Conservation (phyloP, 2,113 vertebrate species). For the Coryphaenoides rupestris region DNA sequence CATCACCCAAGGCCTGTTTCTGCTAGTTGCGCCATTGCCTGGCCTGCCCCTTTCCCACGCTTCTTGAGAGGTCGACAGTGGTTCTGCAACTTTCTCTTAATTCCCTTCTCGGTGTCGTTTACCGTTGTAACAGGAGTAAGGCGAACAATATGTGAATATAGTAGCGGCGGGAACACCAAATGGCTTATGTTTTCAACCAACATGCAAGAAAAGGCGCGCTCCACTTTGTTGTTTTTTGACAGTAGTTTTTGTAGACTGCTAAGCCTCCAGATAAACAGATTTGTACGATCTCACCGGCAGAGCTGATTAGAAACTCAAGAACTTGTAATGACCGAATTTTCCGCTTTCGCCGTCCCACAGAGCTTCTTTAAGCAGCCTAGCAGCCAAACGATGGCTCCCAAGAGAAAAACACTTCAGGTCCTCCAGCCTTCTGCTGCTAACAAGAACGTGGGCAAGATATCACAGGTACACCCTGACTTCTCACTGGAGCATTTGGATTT, state of each 20-base stretch:
- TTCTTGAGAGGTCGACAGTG: conserved; percentile 55
- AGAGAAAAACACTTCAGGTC: conserved; percentile 81
- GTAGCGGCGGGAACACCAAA: conserved; percentile 19
- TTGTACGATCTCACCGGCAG: no score
- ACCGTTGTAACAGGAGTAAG: conserved; percentile 66
- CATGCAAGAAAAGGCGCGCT: no score
- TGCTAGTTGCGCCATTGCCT: conserved; percentile 36
- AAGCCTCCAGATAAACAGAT: no score
- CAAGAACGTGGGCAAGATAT: conserved; percentile 73
- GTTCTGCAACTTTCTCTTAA: conserved; percentile 59
- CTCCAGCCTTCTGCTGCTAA: conserved; percentile 81
- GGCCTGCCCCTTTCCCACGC: conserved; percentile 80
- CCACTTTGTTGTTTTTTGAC: no score
- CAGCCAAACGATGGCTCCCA: conserved; percentile 47
- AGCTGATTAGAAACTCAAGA: no score
- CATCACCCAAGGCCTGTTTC: background rate
- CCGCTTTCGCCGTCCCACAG: conserved; percentile 55
- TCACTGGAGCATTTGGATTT: background rate
- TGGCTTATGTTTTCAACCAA: no score
- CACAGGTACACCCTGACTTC: conserved; percentile 70
- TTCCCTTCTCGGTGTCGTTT: conserved; percentile 40
- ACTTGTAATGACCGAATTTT: no score
- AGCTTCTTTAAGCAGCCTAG: conserved; percentile 61
- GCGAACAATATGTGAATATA: conserved; percentile 63
- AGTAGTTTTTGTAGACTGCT: no score